These are phyloP conservation scores for Macrosteles quadrilineatus DNA, from an alignment of 1,140 invertebrate species.

Conservation along the genomic window DNA sequence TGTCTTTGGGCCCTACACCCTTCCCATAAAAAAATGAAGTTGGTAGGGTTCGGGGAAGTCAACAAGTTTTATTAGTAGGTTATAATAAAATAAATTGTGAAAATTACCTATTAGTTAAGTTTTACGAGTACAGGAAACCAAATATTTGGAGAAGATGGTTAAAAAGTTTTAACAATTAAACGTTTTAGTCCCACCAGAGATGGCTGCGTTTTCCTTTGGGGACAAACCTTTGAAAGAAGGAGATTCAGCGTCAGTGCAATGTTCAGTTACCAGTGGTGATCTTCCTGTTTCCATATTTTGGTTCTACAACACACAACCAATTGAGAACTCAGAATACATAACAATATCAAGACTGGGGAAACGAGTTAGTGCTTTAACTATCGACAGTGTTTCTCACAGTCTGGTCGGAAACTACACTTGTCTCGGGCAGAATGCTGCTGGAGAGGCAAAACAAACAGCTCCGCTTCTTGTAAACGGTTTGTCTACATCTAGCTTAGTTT, in stretches of 20 bases:
- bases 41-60: neutral
- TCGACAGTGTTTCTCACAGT: conserved; percentile 66
- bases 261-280: conserved; percentile 76
- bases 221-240: conserved; percentile 79
- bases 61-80: too few relatives aligned
- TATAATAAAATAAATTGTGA: too few relatives aligned
- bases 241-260: conserved; percentile 73
- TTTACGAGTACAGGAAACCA: too few relatives aligned
- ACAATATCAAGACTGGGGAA: conserved; percentile 60
- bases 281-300: conserved; percentile 73
- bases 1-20: neutral
- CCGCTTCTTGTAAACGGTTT: conserved; percentile 64
- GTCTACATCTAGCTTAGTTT: conserved; percentile 41
- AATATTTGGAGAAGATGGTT: too few relatives aligned
- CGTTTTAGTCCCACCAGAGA: conserved; percentile 66
- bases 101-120: too few relatives aligned
- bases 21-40: neutral
- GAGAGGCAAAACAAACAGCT: conserved; percentile 62
- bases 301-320: conserved; percentile 62
- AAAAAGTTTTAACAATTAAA: too few relatives aligned
- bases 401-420: conserved; percentile 71
- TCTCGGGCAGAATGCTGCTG: conserved; percentile 64
- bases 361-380: conserved; percentile 59
- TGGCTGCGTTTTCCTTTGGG: conserved; percentile 60
- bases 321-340: conserved; percentile 46